Conservation (phyloP, 1,140 invertebrate genomes). For the Zaprionus camerounensis region DNA sequence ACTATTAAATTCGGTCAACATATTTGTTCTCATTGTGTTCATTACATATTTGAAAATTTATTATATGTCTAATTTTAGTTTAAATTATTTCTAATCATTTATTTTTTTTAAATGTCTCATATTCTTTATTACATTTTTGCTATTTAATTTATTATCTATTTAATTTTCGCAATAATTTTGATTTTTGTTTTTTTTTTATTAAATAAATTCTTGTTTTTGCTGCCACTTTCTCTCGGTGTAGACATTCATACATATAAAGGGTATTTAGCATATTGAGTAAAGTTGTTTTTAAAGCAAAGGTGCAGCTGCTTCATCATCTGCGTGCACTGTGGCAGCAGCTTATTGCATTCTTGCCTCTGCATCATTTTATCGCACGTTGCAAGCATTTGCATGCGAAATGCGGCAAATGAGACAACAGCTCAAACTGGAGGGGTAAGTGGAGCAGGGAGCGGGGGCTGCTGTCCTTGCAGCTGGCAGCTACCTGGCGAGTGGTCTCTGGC, state of each 20-base stretch:
- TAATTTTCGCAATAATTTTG: not conserved
- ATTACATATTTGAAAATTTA: no score
- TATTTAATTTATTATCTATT: no score
- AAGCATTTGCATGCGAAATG: conserved; percentile 80
- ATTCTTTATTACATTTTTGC: no score
- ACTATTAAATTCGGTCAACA: no score
- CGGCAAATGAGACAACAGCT: conserved; percentile 58
- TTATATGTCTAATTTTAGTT: no score
- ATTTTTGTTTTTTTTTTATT: not conserved
- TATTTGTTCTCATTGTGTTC: no score
- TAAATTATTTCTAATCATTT: no score
- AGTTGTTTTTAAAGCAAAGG: conserved; percentile 13
- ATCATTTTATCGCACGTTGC: conserved; percentile 73
- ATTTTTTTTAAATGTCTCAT: no score
- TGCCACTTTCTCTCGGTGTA: not conserved
- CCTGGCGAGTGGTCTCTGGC: conserved; percentile 24
- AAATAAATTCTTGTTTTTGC: not conserved
- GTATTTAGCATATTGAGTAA: conserved; percentile 1
- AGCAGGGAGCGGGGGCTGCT: not conserved
- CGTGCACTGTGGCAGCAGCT: conserved; percentile 11
- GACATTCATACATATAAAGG: not conserved
- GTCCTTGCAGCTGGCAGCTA: conserved; percentile 1
- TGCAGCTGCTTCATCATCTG: conserved; percentile 12
- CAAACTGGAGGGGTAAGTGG: not conserved
- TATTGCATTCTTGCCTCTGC: conserved; percentile 11